These are phyloP conservation scores for Pelochelys cantorii DNA, from an alignment of 2,797 vertebrate species.

Conservation along the genomic window DNA sequence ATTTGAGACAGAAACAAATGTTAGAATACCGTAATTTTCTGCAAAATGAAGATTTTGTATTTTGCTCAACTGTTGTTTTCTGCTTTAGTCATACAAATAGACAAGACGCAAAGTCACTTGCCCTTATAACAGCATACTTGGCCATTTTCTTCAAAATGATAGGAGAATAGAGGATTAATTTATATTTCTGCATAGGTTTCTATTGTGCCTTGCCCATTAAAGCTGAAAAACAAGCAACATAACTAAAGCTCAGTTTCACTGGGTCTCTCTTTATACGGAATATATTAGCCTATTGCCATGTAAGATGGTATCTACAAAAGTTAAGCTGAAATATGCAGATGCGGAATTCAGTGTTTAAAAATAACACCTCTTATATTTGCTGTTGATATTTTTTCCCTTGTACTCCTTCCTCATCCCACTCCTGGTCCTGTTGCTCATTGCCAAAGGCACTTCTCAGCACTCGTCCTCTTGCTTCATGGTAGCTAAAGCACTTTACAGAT, in stretches of 20 bases:
- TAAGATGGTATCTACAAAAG: background rate
- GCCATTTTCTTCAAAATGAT: no score
- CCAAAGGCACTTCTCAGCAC: background rate
- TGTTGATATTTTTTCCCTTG: background rate
- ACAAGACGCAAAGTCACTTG: background rate
- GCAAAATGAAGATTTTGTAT: background rate
- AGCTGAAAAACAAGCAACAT: background rate
- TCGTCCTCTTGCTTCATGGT: background rate
- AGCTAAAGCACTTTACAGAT: background rate
- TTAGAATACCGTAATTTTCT: background rate
- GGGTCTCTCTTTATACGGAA: background rate
- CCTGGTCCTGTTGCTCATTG: background rate
- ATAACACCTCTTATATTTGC: background rate
- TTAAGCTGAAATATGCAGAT: background rate
- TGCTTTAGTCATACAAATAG: background rate
- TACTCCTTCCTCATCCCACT: fast-evolving
- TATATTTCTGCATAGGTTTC: background rate
- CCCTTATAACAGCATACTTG: background rate
- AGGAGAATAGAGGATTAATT: no score
- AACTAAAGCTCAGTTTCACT: background rate
- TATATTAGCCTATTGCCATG: fast-evolving
- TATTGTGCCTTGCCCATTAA: background rate
- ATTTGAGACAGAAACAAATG: background rate
- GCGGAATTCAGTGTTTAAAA: background rate
- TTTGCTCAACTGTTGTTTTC: background rate